Evolutionary conservation across 2,113 vertebrate genomes (phyloP), one percentile per base, ranked within the genome.

Genomic region (Chionomys nivalis): DNA sequence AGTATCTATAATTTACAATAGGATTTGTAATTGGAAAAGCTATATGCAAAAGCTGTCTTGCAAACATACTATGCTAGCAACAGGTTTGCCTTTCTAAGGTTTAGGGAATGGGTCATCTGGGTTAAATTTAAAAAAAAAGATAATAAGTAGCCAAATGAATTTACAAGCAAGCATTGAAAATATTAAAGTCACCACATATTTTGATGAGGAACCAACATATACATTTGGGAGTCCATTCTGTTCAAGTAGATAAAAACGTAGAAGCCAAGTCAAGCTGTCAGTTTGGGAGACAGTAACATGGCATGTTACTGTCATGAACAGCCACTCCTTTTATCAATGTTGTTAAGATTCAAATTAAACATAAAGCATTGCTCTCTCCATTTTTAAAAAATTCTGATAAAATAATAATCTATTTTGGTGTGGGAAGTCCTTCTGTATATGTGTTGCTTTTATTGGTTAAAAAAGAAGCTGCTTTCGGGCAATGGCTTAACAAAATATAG

Each of bases 101-200:
- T 55, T 78, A 78, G 17, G 4, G 14, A 6, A 12, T 39, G 66
- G 58, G 55, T 55, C 31, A 33, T 36, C 58, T 23, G 3, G 26
- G 17, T 93, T 76, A 73, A 75, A 26, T 90, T n/a, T n/a, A n/a
- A n/a, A 88, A 85, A 91, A 9, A 55, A 87, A 2, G 88, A n/a
- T 11, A 76, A 86, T 39, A n/a, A 49, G 19, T n/a, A 70, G 91
- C 26, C 65, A 93, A 93, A 86, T 16, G 21, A 85, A 90, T 94
- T 94, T 91, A 94, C 5, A 85, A 94, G 7, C 24, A 94, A 81
- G 36, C 7, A 65, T 63, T 93, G 28, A 78, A 68, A 93, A 52
- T 90, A 66, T 96, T 78, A 82, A 9, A 93, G 44, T 42, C 68
- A 17, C 26, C 8, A 24, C 21, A 86, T 63, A 76, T 81, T 92